These are phyloP conservation scores for Aphidius ervi DNA, from an alignment of 1,140 invertebrate genomes.

Conservation along the genomic window DNA sequence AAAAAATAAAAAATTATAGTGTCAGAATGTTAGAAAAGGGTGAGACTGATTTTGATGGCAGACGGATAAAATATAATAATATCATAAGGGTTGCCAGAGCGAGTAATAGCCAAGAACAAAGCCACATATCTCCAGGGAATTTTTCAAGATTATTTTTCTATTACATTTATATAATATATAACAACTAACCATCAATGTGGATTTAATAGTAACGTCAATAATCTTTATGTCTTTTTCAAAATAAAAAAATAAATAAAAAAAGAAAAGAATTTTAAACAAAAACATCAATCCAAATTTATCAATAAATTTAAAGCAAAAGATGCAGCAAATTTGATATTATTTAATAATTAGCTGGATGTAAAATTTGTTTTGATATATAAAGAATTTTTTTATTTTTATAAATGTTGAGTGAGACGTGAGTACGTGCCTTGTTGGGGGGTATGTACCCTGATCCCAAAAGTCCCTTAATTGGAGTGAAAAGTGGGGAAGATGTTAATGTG, in stretches of 20 bases:
- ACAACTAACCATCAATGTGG: conserved; percentile 36
- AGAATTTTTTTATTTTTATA: too few relatives aligned
- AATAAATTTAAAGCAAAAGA: too few relatives aligned
- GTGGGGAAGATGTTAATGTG: conserved; percentile 20
- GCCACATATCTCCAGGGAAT: conserved; percentile 46
- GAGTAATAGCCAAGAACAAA: conserved; percentile 55
- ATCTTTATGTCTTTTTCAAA: not conserved
- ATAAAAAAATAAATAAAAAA: not conserved
- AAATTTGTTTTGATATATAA: not conserved
- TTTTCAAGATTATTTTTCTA: conserved; percentile 24
- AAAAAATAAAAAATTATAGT: conserved; percentile 9
- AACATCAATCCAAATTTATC: too few relatives aligned
- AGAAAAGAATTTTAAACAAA: not conserved
- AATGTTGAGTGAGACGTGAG: conserved; percentile 1
- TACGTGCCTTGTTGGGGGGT: conserved; percentile 41
- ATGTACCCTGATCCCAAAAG: conserved; percentile 32
- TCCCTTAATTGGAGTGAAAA: conserved; percentile 45
- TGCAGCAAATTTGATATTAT: too few relatives aligned
- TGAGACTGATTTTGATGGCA: conserved; percentile 26
- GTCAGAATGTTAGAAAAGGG: conserved; percentile 18
- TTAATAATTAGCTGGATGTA: too few relatives aligned
- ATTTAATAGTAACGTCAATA: conserved; percentile 49
- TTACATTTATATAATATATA: conserved; percentile 8
- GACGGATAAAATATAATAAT: conserved; percentile 53
- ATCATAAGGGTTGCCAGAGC: conserved; percentile 49